Percentiles rank a stretch among this genome's conserved stretches.
phyloP scores from a whole-genome alignment of 2,888 invertebrate genomes.

The Lordiphosa andalusiaca region DNA sequence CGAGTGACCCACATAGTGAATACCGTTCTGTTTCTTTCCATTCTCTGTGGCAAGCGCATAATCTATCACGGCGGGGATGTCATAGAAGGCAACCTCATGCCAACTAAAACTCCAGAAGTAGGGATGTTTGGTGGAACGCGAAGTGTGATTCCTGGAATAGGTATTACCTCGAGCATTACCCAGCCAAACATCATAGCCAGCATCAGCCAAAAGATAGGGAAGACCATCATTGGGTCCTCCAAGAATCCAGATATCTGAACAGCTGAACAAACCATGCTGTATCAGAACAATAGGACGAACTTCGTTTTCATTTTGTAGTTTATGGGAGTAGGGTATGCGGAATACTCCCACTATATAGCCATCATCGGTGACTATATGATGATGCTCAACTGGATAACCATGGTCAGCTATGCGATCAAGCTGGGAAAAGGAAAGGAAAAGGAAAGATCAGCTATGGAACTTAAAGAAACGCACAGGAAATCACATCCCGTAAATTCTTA shows the following conservation, averaged over 20 bases:
- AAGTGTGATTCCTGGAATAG: conserved; percentile 58
- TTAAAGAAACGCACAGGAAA: no score
- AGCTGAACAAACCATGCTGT: conserved; percentile 81
- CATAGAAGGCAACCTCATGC: conserved; percentile 91
- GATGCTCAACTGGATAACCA: conserved; percentile 85
- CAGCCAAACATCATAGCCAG: conserved; percentile 78
- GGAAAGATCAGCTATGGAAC: no score
- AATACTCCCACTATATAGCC: conserved; percentile 71
- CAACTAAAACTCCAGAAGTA: conserved; percentile 83
- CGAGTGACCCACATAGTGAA: conserved; percentile 77
- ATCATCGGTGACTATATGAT: conserved; percentile 77
- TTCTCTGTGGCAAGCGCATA: conserved; percentile 57
- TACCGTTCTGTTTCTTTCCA: conserved; percentile 49
- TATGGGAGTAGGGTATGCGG: conserved; percentile 71
- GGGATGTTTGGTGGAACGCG: conserved; percentile 38
- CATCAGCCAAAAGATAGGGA: conserved; percentile 71
- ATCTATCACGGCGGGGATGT: conserved; percentile 66
- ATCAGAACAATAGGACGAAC: conserved; percentile 76
- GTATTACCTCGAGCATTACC: conserved; percentile 76
- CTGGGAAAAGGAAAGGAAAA: conserved; percentile 12
- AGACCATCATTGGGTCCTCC: conserved; percentile 64
- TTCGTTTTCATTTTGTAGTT: conserved; percentile 51
- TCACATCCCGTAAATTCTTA: conserved; percentile 13
- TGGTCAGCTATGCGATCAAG: conserved; percentile 76
- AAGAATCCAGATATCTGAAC: conserved; percentile 70